Percentiles rank a stretch among this genome's conserved stretches.
Conservation (phyloP, 2,113 vertebrate genomes). For the Misgurnus anguillicaudatus region DNA sequence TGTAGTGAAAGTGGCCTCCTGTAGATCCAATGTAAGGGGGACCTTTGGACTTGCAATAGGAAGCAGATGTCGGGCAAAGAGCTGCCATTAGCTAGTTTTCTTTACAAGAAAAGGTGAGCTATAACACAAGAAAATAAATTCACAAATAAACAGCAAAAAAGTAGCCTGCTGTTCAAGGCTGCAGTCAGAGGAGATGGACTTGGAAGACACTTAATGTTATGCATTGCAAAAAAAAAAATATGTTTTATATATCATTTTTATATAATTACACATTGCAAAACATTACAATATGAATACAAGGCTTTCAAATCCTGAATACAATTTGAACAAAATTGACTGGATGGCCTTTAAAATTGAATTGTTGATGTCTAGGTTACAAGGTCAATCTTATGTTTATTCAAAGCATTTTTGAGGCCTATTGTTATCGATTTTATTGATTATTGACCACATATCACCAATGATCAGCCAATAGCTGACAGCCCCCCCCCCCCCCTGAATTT, state of each 20-base stretch:
- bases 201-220: neutral
- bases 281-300: neutral
- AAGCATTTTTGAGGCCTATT: slow-evolving; percentile 11
- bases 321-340: neutral
- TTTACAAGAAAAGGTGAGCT: slow-evolving; percentile 76
- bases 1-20: slow-evolving; percentile 73
- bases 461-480: slow-evolving; percentile 43
- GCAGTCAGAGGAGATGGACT: slow-evolving; percentile 53
- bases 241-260: neutral
- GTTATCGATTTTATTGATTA: slow-evolving; percentile 55
- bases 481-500: neutral
- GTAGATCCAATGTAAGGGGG: slow-evolving; percentile 67
- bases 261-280: neutral
- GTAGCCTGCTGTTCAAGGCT: slow-evolving; percentile 26
- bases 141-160: slow-evolving; percentile 72
- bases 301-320: neutral
- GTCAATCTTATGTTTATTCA: slow-evolving; percentile 54
- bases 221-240: neutral
- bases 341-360: neutral
- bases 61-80: slow-evolving; percentile 72
- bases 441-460: slow-evolving; percentile 49
- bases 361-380: slow-evolving; percentile 10
- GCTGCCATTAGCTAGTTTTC: slow-evolving; percentile 57
- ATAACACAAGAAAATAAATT: slow-evolving; percentile 72
- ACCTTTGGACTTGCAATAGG: slow-evolving; percentile 65